Evolutionary conservation across 2,888 invertebrate genomes (phyloP).

Genomic region (Mythimna pallens): DNA sequence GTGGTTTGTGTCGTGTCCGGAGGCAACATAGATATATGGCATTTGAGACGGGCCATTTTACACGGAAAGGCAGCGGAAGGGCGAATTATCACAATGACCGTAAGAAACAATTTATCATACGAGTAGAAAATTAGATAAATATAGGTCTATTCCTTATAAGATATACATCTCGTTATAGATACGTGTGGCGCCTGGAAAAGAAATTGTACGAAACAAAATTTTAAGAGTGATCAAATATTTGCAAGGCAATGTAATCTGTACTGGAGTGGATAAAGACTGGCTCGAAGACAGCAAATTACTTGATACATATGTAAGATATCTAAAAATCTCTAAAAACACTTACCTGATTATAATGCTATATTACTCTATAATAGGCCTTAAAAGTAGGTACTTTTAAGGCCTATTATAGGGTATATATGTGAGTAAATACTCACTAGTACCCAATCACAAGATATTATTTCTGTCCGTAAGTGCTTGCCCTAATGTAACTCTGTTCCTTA

Average conservation of each 20-base stretch:
- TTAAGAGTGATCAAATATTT: conserved; percentile 70
- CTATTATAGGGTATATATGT: too few relatives aligned
- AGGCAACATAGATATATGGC: conserved; percentile 70
- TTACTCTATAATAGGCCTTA: neutral
- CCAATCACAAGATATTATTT: too few relatives aligned
- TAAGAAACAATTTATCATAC: conserved; percentile 52
- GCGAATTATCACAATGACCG: conserved; percentile 70
- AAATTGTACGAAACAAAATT: conserved; percentile 55
- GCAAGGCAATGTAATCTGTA: conserved; percentile 66
- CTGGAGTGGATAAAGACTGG: conserved; percentile 65
- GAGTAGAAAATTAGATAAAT: neutral
- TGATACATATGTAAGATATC: conserved; percentile 67
- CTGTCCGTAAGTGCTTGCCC: neutral
- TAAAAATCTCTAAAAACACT: neutral
- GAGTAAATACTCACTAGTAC: neutral
- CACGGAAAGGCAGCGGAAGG: conserved; percentile 74
- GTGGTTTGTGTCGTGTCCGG: conserved; percentile 79
- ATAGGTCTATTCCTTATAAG: neutral
- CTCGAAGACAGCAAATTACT: conserved; percentile 64
- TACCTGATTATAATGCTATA: neutral
- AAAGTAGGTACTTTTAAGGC: neutral
- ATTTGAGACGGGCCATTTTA: conserved; percentile 66
- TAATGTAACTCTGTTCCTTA: neutral
- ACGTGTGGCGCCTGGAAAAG: conserved; percentile 50
- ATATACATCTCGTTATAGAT: conserved; percentile 58